A percentile compares a stretch with the other conserved stretches of the same genome.
These are phyloP conservation scores for Paguma larvata DNA, from an alignment of 2,797 vertebrate genomes.

Conservation along the genomic window DNA sequence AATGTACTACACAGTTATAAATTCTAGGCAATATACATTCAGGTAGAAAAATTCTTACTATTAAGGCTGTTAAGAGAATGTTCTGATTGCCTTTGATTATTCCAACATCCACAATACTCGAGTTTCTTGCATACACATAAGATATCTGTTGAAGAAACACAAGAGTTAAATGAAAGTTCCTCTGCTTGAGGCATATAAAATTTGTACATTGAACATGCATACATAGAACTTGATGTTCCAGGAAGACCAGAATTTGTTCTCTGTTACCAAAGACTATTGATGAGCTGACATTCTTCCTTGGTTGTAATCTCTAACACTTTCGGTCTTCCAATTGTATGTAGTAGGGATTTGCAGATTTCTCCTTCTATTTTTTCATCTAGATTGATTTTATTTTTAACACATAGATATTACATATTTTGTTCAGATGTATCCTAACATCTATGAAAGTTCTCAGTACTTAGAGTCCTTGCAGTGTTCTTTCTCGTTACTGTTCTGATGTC, in stretches of 20 bases:
- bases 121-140: neutral
- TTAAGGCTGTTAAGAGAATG: neutral
- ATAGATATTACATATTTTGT: neutral
- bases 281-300: neutral
- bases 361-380: neutral
- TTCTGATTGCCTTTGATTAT: neutral
- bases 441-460: neutral
- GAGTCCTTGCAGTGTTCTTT: neutral
- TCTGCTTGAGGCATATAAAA: neutral
- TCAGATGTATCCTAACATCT: neutral
- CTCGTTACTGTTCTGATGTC: neutral
- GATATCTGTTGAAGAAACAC: constrained; percentile 13
- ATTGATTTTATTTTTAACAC: constrained; percentile 30
- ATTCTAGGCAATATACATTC: neutral
- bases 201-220: neutral
- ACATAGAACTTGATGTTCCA: neutral
- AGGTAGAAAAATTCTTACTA: constrained; percentile 19
- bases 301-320: neutral
- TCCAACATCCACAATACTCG: neutral
- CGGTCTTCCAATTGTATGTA: neutral
- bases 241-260: neutral
- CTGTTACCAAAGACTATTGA: neutral
- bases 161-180: neutral
- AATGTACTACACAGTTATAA: neutral
- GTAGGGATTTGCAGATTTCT: neutral